Percentiles rank a stretch among this genome's conserved stretches.
These are phyloP conservation scores for Heliornis fulica DNA, from an alignment of 2,113 vertebrate genomes.

Conservation along the genomic window DNA sequence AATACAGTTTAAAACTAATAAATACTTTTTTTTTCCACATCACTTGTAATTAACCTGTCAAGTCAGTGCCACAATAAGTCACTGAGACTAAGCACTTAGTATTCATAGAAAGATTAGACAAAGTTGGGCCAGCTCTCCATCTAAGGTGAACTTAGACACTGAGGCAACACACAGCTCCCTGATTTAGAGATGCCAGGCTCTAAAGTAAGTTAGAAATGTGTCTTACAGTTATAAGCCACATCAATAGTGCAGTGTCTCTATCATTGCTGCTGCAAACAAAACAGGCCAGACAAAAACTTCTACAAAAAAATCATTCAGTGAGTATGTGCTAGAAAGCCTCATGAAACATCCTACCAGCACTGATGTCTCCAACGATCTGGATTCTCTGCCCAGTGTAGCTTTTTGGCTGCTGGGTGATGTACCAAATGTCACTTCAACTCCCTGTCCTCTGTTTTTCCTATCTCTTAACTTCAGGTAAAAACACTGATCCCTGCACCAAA, in stretches of 20 bases:
- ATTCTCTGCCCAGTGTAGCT: neutral
- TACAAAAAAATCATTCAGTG: neutral
- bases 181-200: neutral
- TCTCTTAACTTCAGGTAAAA: neutral
- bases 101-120: neutral
- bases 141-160: neutral
- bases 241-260: neutral
- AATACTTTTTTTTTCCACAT: neutral
- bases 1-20: neutral
- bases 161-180: neutral
- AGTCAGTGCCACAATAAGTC: neutral
- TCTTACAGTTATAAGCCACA: neutral
- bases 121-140: neutral
- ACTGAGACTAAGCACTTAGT: neutral
- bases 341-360: neutral
- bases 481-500: neutral
- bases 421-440: neutral
- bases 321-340: neutral
- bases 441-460: neutral
- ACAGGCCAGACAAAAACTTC: neutral
- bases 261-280: neutral
- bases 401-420: neutral
- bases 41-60: constrained; percentile 17
- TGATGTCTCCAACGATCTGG: neutral
- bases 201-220: neutral